Evolutionary conservation across 2,113 vertebrate species (phyloP).

Genomic region (Mormoops blainvillei): DNA sequence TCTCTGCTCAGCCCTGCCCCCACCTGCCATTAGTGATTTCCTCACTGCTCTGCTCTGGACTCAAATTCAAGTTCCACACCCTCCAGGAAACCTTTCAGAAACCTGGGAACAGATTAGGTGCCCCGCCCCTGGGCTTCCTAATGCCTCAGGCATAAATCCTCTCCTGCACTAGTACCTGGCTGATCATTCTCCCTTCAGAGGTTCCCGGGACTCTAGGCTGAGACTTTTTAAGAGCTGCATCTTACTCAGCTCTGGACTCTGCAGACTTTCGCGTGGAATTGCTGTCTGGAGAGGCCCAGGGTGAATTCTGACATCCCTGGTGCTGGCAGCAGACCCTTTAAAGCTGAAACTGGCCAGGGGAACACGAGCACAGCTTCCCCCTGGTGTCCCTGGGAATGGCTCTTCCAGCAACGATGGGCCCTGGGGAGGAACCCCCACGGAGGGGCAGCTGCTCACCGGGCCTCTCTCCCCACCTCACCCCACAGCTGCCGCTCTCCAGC

Average conservation of each 20-base stretch:
- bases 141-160: background rate
- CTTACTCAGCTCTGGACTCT: background rate
- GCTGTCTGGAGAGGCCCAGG: background rate
- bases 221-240: background rate
- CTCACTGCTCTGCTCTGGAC: background rate
- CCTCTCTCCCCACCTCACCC: background rate
- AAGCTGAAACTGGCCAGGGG: background rate
- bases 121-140: background rate
- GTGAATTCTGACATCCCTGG: background rate
- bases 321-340: background rate
- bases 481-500: conserved; percentile 94
- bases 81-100: background rate
- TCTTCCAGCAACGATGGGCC: background rate
- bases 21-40: too few relatives aligned
- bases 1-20: background rate
- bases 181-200: background rate
- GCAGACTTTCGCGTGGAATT: background rate
- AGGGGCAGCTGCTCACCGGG: background rate
- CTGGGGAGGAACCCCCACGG: background rate
- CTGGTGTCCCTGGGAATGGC: background rate
- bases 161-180: rapidly evolving
- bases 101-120: background rate
- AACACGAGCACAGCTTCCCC: background rate
- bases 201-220: background rate
- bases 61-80: background rate